Percentiles rank a stretch among this genome's conserved stretches.
phyloP scores from a whole-genome alignment of 2,797 vertebrate species.

The Megaceryle alcyon region DNA sequence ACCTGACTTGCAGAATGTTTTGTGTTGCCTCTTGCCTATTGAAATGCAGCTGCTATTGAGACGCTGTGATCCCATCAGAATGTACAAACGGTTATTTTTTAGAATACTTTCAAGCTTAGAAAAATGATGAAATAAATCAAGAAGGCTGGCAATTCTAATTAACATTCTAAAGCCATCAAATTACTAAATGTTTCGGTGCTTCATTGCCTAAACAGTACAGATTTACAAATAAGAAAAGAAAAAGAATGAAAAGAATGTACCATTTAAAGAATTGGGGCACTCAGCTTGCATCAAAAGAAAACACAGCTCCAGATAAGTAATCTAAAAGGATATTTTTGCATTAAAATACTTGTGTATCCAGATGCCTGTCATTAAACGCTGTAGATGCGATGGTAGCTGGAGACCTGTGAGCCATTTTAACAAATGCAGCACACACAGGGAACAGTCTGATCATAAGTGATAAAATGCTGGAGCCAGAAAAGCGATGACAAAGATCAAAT shows the following conservation, averaged over 20 bases:
- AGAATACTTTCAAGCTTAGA: constrained; percentile 18
- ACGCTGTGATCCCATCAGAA: neutral
- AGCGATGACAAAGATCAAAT: neutral
- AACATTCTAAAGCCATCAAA: neutral
- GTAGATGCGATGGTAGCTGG: neutral
- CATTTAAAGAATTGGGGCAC: neutral
- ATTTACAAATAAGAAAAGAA: neutral
- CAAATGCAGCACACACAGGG: neutral
- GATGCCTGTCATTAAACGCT: neutral
- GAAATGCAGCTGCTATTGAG: constrained; percentile 48
- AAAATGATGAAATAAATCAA: constrained; percentile 38
- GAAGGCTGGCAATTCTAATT: constrained; percentile 4
- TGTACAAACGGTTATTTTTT: neutral
- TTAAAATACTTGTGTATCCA: neutral
- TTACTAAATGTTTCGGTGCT: neutral
- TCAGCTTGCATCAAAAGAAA: neutral
- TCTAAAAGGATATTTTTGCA: constrained; percentile 8
- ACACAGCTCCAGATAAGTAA: neutral
- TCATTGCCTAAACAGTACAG: neutral
- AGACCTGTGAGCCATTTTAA: constrained; percentile 16
- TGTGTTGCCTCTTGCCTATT: constrained; percentile 21
- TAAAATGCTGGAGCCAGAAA: neutral
- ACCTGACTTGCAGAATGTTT: constrained; percentile 43
- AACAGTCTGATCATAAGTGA: neutral
- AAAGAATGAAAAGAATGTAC: neutral